A percentile compares a stretch with the other conserved stretches of the same genome.
phyloP scores from a whole-genome alignment of 2,888 invertebrate genomes.

The Philereme transversata region DNA sequence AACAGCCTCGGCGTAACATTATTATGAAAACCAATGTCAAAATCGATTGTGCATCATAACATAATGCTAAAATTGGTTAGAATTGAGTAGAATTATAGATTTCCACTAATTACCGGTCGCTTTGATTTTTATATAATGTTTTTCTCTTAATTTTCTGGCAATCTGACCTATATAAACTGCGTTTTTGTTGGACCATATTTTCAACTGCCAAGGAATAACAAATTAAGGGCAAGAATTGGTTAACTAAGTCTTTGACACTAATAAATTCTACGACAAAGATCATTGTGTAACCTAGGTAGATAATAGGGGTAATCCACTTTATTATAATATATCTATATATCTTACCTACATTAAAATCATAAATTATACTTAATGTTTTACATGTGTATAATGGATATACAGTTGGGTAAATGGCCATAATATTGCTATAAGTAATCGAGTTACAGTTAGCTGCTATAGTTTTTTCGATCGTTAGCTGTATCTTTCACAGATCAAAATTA shows the following conservation, averaged over 20 bases:
- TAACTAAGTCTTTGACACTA: no score
- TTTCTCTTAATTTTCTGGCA: no score
- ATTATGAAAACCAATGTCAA: conserved; percentile 21
- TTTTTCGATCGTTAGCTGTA: background rate
- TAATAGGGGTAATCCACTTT: no score
- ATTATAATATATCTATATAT: no score
- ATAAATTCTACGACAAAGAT: no score
- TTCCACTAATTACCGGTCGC: conserved; percentile 12
- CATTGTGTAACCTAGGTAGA: no score
- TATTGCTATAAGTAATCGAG: background rate
- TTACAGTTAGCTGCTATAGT: background rate
- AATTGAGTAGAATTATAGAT: conserved; percentile 6
- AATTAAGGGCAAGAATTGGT: no score
- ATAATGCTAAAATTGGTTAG: background rate
- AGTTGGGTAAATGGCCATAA: no score
- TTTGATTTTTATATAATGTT: background rate
- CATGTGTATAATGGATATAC: background rate
- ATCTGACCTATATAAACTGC: no score
- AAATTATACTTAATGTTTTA: background rate
- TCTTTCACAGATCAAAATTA: background rate
- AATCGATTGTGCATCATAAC: conserved; percentile 20
- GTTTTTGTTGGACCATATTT: no score
- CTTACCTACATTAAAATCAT: background rate
- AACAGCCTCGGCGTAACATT: no score
- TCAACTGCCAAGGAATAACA: no score